Conservation (phyloP, 1,140 invertebrate genomes). For the Drosophila sproati region DNA sequence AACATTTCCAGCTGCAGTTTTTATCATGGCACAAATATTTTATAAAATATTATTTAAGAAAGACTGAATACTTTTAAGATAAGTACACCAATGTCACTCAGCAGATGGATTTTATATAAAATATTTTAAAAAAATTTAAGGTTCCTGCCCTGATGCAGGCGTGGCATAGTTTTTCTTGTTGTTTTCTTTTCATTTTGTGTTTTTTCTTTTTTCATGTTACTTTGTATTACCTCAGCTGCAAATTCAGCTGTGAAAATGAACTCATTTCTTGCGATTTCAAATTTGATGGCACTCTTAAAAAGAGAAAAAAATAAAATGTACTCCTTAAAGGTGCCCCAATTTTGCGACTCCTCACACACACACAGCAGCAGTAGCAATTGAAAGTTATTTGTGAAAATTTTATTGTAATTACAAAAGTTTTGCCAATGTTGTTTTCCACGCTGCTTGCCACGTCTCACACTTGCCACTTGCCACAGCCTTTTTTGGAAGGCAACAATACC, state of each 20-base stretch:
- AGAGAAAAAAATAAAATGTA: slow-evolving; percentile 9
- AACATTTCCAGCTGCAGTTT: too few species aligned
- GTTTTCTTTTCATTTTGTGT: slow-evolving; percentile 70
- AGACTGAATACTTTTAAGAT: too few species aligned
- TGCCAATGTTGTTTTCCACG: slow-evolving; percentile 60
- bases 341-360: neutral
- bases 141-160: too few species aligned
- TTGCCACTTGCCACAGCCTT: neutral
- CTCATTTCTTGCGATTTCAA: slow-evolving; percentile 30
- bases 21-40: too few species aligned
- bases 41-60: too few species aligned
- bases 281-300: slow-evolving; percentile 15
- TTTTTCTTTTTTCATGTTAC: slow-evolving; percentile 1
- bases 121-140: too few species aligned
- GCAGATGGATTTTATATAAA: too few species aligned
- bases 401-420: slow-evolving; percentile 83
- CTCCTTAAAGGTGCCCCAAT: slow-evolving; percentile 39
- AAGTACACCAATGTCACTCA: too few species aligned
- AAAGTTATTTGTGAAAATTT: slow-evolving; percentile 83
- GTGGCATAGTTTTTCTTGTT: slow-evolving; percentile 25
- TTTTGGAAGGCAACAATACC: slow-evolving; percentile 52
- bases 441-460: neutral
- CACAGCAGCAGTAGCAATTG: slow-evolving; percentile 62
- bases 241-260: neutral
- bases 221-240: slow-evolving; percentile 15